A percentile compares a stretch with the other conserved stretches of the same genome.
Evolutionary conservation across 2,113 vertebrate species (phyloP).

Genomic region (Bos taurus): DNA sequence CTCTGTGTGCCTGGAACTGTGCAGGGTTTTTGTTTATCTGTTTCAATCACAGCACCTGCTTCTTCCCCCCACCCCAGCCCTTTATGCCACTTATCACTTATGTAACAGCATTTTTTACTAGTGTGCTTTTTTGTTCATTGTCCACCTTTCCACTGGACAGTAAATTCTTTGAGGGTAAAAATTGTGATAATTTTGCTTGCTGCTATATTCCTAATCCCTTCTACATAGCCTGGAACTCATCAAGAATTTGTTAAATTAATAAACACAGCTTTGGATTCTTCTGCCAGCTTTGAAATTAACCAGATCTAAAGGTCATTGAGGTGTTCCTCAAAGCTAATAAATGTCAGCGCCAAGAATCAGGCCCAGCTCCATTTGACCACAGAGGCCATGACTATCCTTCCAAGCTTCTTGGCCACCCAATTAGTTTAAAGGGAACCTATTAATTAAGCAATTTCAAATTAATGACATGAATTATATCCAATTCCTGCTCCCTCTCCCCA

Average conservation of each 20-base stretch:
- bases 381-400: background rate
- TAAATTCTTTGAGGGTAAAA: background rate
- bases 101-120: background rate
- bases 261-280: background rate
- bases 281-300: background rate
- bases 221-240: background rate
- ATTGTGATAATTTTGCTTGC: background rate
- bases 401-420: background rate
- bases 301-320: background rate
- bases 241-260: background rate
- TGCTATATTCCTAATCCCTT: background rate
- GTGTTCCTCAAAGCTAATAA: background rate
- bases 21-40: background rate
- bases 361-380: background rate
- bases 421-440: background rate
- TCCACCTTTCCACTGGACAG: accelerated
- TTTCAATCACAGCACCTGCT: background rate
- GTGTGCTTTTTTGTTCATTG: background rate
- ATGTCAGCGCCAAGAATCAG: background rate
- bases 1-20: background rate
- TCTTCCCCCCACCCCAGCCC: background rate
- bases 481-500: background rate
- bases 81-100: background rate
- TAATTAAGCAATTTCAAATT: slow-evolving; percentile 29
- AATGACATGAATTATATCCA: background rate